Evolutionary conservation across 2,888 invertebrate species (phyloP), one percentile per base, ranked within the genome.

Genomic region (Platerodrilus igneus): DNA sequence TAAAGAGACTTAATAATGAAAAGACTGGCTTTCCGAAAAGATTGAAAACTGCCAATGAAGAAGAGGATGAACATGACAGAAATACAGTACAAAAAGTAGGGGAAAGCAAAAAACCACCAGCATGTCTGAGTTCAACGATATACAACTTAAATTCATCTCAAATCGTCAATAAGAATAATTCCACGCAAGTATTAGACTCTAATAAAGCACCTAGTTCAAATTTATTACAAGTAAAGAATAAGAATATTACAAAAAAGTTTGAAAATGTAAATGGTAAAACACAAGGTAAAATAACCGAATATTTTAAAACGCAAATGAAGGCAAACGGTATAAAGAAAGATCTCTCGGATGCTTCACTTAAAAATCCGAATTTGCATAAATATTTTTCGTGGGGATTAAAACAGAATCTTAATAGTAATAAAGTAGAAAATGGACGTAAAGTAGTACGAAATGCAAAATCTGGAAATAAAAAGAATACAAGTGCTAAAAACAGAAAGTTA

Each of bases 201-300:
- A 39, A 32, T 37, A 49, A 52, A 33, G 50, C 50, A 42, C 52
- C 56, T 55, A 59, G 56, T 58, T 53, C 52, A 37, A 53, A 48
- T 48, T 31, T 26, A 28, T 36, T 34, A 22, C 46, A 46, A 44
- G 38, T 34, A 20, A 50, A 43, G 43, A 43, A 46, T 20, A 26
- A 30, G 30, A 25, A 35, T 9, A 30, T 32, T 27, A 20, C 33
- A 28, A 50, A 45, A 32, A 52, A 51, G 23, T 11, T 40, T 7
- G 50, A 48, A 16, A 31, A 36, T 27, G 39, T 42, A 17, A 45
- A 49, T 23, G 52, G 58, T 27, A 68, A 71, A 51, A 67, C 70
- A 46, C 87, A 86, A 67, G 86, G 85, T 31, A 86, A 87, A 67
- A 89, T 89, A 62, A 86, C 86, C 15, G 86, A 87, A 60, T 89